Conservation (phyloP, 2,888 invertebrate species). For the Hydrotaea cyrtoneurina region DNA sequence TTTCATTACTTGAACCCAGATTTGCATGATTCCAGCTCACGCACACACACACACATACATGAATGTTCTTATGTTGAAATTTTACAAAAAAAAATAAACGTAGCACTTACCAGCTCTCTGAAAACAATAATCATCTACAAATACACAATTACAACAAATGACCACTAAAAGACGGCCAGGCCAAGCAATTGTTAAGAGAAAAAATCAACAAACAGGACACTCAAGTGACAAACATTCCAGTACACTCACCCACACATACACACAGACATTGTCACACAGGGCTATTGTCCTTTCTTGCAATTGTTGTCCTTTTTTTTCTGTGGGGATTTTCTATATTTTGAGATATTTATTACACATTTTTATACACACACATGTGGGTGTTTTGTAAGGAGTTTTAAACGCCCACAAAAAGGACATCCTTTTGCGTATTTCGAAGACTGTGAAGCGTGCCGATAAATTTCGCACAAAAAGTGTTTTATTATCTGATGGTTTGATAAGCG, state of each 20-base stretch:
- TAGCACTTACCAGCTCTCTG: slow-evolving; percentile 4
- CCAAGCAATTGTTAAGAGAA: neutral
- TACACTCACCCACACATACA: neutral
- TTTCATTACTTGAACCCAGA: neutral
- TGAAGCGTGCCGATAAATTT: slow-evolving; percentile 66
- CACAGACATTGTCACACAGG: neutral
- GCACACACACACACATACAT: neutral
- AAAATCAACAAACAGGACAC: slow-evolving; percentile 19
- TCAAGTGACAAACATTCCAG: slow-evolving; percentile 14
- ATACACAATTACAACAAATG: slow-evolving; percentile 36
- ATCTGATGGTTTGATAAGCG: slow-evolving; percentile 62
- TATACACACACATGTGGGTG: slow-evolving; percentile 39
- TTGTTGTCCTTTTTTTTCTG: neutral
- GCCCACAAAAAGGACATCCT: slow-evolving; percentile 43
- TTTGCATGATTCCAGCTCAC: neutral
- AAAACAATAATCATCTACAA: slow-evolving; percentile 19
- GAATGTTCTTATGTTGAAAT: too few relatives aligned
- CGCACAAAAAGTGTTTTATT: slow-evolving; percentile 54
- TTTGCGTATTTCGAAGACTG: neutral
- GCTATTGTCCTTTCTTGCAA: neutral
- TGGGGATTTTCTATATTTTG: neutral
- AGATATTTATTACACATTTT: slow-evolving; percentile 25
- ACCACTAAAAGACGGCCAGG: slow-evolving; percentile 6
- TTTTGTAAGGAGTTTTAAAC: slow-evolving; percentile 46
- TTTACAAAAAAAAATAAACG: neutral